Conservation (phyloP, 1,140 invertebrate genomes). For the Tetragnatha versicolor region DNA sequence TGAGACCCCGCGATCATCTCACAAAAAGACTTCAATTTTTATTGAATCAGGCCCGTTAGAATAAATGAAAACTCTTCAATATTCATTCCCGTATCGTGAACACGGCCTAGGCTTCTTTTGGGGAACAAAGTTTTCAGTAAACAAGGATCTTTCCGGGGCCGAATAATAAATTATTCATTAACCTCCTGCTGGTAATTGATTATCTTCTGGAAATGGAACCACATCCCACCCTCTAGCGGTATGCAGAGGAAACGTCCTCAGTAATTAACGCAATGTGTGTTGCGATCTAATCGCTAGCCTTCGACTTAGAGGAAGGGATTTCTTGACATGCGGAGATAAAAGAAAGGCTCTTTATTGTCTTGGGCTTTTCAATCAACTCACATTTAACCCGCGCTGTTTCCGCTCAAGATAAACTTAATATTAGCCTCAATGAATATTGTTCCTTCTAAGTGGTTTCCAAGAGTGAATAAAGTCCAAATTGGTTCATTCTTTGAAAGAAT, state of each 20-base stretch:
- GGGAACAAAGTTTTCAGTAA: constrained; percentile 41
- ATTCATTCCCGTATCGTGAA: constrained; percentile 37
- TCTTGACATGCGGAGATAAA: constrained; percentile 33
- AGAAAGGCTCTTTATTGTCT: constrained; percentile 38
- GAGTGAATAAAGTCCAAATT: too few species aligned
- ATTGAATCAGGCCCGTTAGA: constrained; percentile 18
- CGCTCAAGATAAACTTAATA: constrained; percentile 14
- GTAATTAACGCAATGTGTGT: constrained; percentile 44
- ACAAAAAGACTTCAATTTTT: constrained; percentile 33
- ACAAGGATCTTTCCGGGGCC: constrained; percentile 45
- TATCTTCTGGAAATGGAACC: constrained; percentile 38
- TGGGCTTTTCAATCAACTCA: constrained; percentile 9
- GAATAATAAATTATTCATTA: constrained; percentile 52
- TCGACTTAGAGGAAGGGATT: constrained; percentile 33
- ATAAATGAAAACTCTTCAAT: constrained; percentile 48
- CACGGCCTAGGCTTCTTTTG: constrained; percentile 39
- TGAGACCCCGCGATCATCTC: too few species aligned
- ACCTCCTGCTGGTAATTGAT: constrained; percentile 46
- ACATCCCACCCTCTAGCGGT: constrained; percentile 10
- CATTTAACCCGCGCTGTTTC: constrained; percentile 23
- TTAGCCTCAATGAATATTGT: not conserved
- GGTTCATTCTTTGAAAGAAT: too few species aligned
- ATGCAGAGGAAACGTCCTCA: constrained; percentile 42
- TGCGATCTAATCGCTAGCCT: constrained; percentile 32
- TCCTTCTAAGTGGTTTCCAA: not conserved